Evolutionary conservation across 2,113 vertebrate genomes (phyloP), one percentile per base, ranked within the genome.

Genomic region (Lycocorax pyrrhopterus): DNA sequence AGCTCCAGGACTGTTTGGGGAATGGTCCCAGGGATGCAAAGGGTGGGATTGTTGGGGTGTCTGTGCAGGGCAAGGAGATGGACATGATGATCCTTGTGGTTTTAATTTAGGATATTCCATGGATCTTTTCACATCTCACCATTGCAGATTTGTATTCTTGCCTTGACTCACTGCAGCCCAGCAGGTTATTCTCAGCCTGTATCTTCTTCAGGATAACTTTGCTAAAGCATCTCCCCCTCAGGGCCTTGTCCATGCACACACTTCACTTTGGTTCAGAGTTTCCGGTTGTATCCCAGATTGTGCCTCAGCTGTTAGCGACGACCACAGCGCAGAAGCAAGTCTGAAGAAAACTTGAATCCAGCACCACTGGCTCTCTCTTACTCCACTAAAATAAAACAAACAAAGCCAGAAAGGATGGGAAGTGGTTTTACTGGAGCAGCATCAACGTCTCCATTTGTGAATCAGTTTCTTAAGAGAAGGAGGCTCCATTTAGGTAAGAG

Each of bases 401-500:
- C 3, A 32, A 56, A 64, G 39, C 0, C 26, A 43, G 62, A 43
- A 86, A 43, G 37, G 46, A 63, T 59, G 73, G 63, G 63, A 81
- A 85, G 76, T 92, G 27, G 25, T 58, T 86, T 88, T 87, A 80
- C 53, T 87, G 93, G 89, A 96, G 81, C 56, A 63, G 43, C 47
- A 68, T 93, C 85, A 93, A 58, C 27, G 2, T 76, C 25, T 82
- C 73, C 92, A 96, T 96, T 93, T 92, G 46, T 66, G 91, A 91
- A 77, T 63, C 47, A 21, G 79, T 95, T 91, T 86, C 63, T 77
- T 52, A 66, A 52, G 63, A 71, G 80, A 92, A 69, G 20, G 33
- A 80, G 23, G 27, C 59, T 93, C 90, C 95, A 96, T 95, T 97
- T 97, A 89, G 87, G 66, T 96, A 89, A 93, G 86, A 94, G 67